A percentile compares a stretch with the other conserved stretches of the same genome.
Conservation (phyloP, 2,888 invertebrate genomes). For the Mythimna impura region DNA sequence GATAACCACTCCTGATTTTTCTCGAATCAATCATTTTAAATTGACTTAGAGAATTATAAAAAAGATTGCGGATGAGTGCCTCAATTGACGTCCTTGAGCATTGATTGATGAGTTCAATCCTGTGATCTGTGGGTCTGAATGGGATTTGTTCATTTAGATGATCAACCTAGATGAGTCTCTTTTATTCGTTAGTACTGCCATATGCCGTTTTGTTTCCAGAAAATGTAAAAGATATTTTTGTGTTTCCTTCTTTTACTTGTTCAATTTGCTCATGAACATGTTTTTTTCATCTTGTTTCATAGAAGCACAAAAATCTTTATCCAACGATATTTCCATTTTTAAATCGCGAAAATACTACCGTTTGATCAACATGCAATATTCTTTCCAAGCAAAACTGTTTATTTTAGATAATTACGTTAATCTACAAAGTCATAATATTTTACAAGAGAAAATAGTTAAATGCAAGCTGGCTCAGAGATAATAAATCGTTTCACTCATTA, state of each 20-base stretch:
- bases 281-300: slow-evolving; percentile 27
- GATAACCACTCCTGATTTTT: slow-evolving; percentile 65
- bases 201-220: slow-evolving; percentile 1
- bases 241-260: neutral
- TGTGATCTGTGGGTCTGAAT: slow-evolving; percentile 50
- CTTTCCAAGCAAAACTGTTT: slow-evolving; percentile 32
- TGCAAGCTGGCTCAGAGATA: slow-evolving; percentile 31
- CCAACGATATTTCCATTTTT: slow-evolving; percentile 5
- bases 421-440: slow-evolving; percentile 19
- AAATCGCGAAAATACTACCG: slow-evolving; percentile 7
- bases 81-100: slow-evolving; percentile 53
- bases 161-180: slow-evolving; percentile 15
- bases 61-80: slow-evolving; percentile 67
- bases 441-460: slow-evolving; percentile 29
- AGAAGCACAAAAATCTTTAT: slow-evolving; percentile 21
- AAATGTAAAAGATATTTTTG: neutral
- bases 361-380: slow-evolving; percentile 31
- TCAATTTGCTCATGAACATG: neutral
- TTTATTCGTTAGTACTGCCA: slow-evolving; percentile 1
- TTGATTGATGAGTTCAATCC: slow-evolving; percentile 67
- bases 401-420: slow-evolving; percentile 33
- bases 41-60: slow-evolving; percentile 73
- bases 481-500: slow-evolving; percentile 52
- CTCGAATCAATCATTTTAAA: slow-evolving; percentile 79
- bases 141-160: slow-evolving; percentile 42